A percentile compares a stretch with the other conserved stretches of the same genome.
phyloP scores from a whole-genome alignment of 2,888 invertebrate genomes.

The Cephus pulcher region DNA sequence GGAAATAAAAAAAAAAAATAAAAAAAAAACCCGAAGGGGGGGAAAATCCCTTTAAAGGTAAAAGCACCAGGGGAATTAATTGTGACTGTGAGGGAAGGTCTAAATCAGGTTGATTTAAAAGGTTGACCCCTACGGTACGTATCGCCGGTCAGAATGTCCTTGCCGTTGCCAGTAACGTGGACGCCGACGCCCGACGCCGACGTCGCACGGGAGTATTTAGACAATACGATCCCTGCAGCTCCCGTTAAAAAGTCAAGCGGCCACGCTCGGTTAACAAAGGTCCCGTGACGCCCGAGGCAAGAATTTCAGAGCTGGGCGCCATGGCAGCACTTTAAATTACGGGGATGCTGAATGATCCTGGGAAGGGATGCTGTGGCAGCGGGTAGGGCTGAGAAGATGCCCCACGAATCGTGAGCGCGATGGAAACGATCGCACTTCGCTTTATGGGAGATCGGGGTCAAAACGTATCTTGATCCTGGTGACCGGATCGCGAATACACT shows the following conservation, averaged over 20 bases:
- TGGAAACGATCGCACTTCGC: neutral
- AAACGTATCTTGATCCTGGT: neutral
- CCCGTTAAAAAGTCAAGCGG: slow-evolving; percentile 33
- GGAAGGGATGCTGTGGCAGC: neutral
- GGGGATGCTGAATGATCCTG: neutral
- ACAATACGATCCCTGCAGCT: slow-evolving; percentile 27
- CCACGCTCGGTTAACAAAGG: slow-evolving; percentile 2
- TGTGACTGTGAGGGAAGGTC: slow-evolving; percentile 37
- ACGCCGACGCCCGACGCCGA: slow-evolving; percentile 5
- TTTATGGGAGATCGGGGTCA: neutral
- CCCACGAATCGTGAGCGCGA: neutral
- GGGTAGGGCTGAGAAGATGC: neutral
- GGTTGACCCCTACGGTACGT: slow-evolving; percentile 28
- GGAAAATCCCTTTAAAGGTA: neutral
- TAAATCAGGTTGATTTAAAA: slow-evolving; percentile 62
- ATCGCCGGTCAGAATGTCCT: slow-evolving; percentile 15
- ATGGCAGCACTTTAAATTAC: neutral
- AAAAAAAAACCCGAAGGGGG: neutral
- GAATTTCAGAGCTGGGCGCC: neutral
- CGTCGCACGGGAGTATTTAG: slow-evolving; percentile 21
- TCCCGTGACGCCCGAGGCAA: slow-evolving; percentile 3
- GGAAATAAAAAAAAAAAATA: neutral
- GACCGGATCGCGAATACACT: neutral
- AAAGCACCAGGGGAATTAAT: slow-evolving; percentile 8
- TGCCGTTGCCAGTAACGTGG: slow-evolving; percentile 5